Evolutionary conservation across 2,888 invertebrate genomes (phyloP).

Genomic region (Epistrophe grossulariae): DNA sequence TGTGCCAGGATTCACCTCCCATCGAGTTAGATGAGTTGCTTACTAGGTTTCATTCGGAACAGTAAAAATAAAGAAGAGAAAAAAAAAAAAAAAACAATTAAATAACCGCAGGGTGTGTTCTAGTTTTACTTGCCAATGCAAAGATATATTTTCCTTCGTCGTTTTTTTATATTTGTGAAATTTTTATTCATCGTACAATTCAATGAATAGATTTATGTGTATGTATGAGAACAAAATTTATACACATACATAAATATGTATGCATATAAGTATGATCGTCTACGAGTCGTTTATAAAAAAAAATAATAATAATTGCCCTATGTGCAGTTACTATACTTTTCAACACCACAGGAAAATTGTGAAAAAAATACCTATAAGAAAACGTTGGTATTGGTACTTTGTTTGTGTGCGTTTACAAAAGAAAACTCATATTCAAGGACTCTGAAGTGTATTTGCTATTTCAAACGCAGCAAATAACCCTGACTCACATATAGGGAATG

Average conservation of each 20-base stretch:
- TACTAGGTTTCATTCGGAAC: slow-evolving; percentile 49
- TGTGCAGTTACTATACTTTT: slow-evolving; percentile 51
- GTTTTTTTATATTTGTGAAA: slow-evolving; percentile 25
- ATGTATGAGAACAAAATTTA: slow-evolving; percentile 28
- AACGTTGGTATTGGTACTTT: slow-evolving; percentile 47
- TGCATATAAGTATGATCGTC: slow-evolving; percentile 52
- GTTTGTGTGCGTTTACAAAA: slow-evolving; percentile 41
- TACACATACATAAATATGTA: neutral
- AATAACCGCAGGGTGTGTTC: slow-evolving; percentile 77
- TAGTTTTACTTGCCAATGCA: slow-evolving; percentile 73
- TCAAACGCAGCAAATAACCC: slow-evolving; percentile 50
- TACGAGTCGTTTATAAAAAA: slow-evolving; percentile 58
- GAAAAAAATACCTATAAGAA: slow-evolving; percentile 40
- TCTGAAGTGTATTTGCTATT: slow-evolving; percentile 52
- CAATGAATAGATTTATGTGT: slow-evolving; percentile 62
- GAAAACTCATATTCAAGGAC: slow-evolving; percentile 59
- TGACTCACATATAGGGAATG: slow-evolving; percentile 56
- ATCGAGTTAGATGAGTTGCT: slow-evolving; percentile 65
- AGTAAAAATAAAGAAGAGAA: slow-evolving; percentile 11
- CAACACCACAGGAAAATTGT: slow-evolving; percentile 42
- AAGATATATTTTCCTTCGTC: slow-evolving; percentile 40
- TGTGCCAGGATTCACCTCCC: slow-evolving; percentile 63
- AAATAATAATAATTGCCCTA: slow-evolving; percentile 23
- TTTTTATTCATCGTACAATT: slow-evolving; percentile 45
- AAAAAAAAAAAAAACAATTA: slow-evolving; percentile 66